phyloP scores from a whole-genome alignment of 2,888 invertebrate species.

The Orthosia gothica region DNA sequence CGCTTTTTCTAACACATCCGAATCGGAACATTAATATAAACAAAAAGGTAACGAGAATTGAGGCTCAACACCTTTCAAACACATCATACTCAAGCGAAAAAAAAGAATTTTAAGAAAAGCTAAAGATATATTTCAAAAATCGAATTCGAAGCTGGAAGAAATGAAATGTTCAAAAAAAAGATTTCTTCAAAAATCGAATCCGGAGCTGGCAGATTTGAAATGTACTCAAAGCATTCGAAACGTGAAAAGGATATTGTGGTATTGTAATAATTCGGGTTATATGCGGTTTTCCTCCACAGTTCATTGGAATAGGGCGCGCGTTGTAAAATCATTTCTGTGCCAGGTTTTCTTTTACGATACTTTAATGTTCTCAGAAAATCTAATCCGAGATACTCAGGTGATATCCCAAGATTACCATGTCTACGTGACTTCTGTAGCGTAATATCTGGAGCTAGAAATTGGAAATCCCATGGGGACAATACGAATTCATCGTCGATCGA shows the following conservation, averaged over 20 bases:
- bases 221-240: conserved; percentile 47
- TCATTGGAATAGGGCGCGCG: conserved; percentile 66
- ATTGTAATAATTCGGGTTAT: conserved; percentile 60
- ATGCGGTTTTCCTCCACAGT: conserved; percentile 70
- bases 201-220: conserved; percentile 57
- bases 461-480: conserved; percentile 13
- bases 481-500: not conserved
- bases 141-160: conserved; percentile 41
- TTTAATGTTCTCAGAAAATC: conserved; percentile 67
- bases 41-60: conserved; percentile 48
- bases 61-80: conserved; percentile 51
- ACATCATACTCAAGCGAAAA: conserved; percentile 7
- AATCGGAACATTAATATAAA: conserved; percentile 47
- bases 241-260: conserved; percentile 36
- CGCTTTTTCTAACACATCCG: conserved; percentile 48
- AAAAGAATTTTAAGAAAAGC: conserved; percentile 3
- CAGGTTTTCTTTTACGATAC: conserved; percentile 59
- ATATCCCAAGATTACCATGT: conserved; percentile 22
- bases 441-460: not conserved
- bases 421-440: conserved; percentile 29
- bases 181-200: conserved; percentile 45
- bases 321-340: conserved; percentile 61
- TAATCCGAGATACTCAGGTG: conserved; percentile 29
- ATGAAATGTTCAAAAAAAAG: conserved; percentile 56
- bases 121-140: conserved; percentile 52